A percentile compares a stretch with the other conserved stretches of the same genome.
Evolutionary conservation across 1,140 invertebrate species (phyloP).

Genomic region (Monomorium pharaonis): DNA sequence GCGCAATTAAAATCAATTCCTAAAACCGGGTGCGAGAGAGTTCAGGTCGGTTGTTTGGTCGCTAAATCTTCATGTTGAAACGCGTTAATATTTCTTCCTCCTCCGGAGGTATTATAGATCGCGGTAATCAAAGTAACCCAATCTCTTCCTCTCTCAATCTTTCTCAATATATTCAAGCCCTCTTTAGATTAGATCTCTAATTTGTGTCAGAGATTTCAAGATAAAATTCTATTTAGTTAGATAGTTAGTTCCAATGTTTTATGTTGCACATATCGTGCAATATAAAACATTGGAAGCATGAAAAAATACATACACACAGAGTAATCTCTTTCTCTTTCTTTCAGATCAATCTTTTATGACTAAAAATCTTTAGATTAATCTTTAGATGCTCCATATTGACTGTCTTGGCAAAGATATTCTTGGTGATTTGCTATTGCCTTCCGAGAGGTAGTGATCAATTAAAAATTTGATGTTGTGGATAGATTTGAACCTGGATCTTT

Average conservation of each 20-base stretch:
- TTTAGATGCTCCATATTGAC: too few species aligned
- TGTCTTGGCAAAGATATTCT: too few species aligned
- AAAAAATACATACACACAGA: neutral
- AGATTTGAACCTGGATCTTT: too few species aligned
- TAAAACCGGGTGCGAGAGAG: neutral
- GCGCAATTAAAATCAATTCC: conserved; percentile 66
- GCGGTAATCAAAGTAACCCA: conserved; percentile 10
- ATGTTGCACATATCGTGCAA: neutral
- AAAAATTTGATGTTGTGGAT: too few species aligned
- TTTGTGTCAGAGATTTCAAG: neutral
- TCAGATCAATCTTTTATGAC: too few species aligned
- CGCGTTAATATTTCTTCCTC: neutral
- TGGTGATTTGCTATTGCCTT: too few species aligned
- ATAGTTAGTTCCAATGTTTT: too few species aligned
- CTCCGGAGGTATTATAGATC: neutral
- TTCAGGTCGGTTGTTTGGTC: neutral
- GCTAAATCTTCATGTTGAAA: conserved; percentile 18
- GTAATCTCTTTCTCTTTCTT: too few species aligned
- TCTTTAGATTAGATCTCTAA: neutral
- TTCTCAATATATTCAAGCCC: neutral
- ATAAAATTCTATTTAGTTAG: neutral
- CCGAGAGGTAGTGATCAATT: too few species aligned
- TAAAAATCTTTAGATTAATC: too few species aligned
- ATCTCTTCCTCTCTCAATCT: neutral
- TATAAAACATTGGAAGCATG: neutral